Evolutionary conservation across 2,113 vertebrate genomes (phyloP).

Genomic region (Ictalurus punctatus): DNA sequence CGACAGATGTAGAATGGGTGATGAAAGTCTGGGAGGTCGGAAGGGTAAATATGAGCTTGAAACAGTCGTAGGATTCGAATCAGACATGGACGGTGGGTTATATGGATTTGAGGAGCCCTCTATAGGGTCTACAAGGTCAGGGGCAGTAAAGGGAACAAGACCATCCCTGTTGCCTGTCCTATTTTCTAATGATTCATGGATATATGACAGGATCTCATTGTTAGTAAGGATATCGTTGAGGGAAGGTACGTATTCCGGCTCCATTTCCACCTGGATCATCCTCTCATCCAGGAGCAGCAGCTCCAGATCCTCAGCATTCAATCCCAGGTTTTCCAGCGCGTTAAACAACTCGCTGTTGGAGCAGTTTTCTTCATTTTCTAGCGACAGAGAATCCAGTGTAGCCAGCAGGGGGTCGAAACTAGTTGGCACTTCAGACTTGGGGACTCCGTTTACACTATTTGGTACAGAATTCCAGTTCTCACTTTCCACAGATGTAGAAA

Average conservation of each 20-base stretch:
- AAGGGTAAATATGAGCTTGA: not conserved
- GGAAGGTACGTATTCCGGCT: constrained; percentile 58
- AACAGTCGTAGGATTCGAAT: accelerated
- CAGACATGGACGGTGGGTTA: not conserved
- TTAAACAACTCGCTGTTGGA: constrained; percentile 74
- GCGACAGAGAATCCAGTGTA: constrained; percentile 73
- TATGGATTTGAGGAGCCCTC: not conserved
- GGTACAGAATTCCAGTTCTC: constrained; percentile 56
- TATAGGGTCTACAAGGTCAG: not conserved
- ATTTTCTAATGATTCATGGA: constrained; percentile 65
- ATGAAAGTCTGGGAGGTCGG: not conserved
- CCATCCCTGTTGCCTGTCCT: constrained; percentile 3
- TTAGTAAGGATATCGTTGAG: constrained; percentile 70
- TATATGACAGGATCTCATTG: constrained; percentile 71
- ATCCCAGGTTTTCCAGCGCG: constrained; percentile 73
- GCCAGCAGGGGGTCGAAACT: constrained; percentile 73
- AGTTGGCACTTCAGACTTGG: constrained; percentile 21
- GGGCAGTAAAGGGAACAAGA: not conserved
- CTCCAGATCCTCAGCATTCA: constrained; percentile 78
- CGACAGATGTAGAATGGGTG: constrained; percentile 50
- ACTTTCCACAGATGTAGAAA: constrained; percentile 45
- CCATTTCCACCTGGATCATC: constrained; percentile 76
- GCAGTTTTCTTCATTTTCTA: constrained; percentile 67
- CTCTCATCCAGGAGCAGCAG: constrained; percentile 78
- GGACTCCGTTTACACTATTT: constrained; percentile 9